Base-by-base conservation (phyloP, 1,140 invertebrate species). In the Varroa destructor region DNA sequence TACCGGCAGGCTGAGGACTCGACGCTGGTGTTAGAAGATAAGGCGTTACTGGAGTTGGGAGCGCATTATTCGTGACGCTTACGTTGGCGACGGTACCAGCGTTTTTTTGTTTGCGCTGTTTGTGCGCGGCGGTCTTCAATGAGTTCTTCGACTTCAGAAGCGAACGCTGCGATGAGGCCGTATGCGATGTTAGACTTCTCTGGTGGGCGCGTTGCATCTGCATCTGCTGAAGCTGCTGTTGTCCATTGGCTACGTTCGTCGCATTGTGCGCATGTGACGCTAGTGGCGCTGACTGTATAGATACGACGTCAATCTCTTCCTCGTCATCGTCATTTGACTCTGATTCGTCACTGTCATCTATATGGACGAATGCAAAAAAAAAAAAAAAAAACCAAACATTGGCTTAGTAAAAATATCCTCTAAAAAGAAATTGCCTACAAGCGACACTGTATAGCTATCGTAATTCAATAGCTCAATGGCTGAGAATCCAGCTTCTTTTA, bases 131-230 rank as follows among this genome's bases (percentile, higher is more conserved):
- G 40, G 14, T 40, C 8, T 67, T 67, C 61, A 43, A 46, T 37
- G 46, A 67, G 61, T 67, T 67, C 61, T 67, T 67, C 12, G 61
- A 25, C 37, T 67, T 67, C 12, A 67, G 61, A 40, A 67, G 61
- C 61, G 61, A 67, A 1, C 61, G 12, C 36, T 67, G 61, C 36
- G 61, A 12, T 2, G 61, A 67, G 8, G 61, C 61, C 4, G 61
- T 46, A 8, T 67, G 61, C 61, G 61, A 40, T 12, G 61, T 46
- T 12, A 67, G 61, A 40, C 36, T 67, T 37, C 61, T 67, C 61
- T 67, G 61, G 36, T 67, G 61, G 10, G 61, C 61, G 14, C 61
- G 61, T 51, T 51, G 46, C 46, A 51, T 8, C 46, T 51, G 46
- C 46, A 51, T 8, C 4, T 3, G 46, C 46, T 51, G 46, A 3